These are phyloP conservation scores for Creontiades dilutus DNA, from an alignment of 2,888 invertebrate species.

Conservation along the genomic window DNA sequence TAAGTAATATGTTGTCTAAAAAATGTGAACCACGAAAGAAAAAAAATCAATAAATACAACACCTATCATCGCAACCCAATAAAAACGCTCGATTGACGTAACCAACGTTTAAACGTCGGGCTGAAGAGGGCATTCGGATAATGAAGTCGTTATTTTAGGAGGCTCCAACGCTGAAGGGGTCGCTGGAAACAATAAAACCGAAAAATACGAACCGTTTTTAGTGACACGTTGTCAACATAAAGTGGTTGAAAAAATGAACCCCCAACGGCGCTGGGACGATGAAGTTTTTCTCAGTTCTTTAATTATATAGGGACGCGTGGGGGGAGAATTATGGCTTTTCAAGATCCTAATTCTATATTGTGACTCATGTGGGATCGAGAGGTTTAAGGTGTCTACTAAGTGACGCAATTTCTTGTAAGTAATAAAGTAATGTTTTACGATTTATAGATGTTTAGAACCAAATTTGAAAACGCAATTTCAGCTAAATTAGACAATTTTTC, in stretches of 20 bases:
- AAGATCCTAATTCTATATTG: too few species aligned
- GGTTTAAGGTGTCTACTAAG: too few species aligned
- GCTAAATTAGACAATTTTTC: too few species aligned
- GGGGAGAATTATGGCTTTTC: background rate
- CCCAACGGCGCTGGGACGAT: background rate
- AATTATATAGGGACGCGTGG: background rate
- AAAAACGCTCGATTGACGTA: conserved; percentile 30
- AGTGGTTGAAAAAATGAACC: conserved; percentile 31
- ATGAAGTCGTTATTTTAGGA: conserved; percentile 38
- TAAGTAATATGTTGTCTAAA: too few species aligned
- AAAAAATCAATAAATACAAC: conserved; percentile 11
- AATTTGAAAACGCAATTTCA: too few species aligned
- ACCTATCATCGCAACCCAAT: background rate
- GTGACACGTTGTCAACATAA: conserved; percentile 35
- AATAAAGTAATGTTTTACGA: too few species aligned
- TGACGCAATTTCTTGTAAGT: too few species aligned
- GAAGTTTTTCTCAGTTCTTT: conserved; percentile 7
- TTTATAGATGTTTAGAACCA: too few species aligned
- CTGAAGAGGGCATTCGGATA: background rate
- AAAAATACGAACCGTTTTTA: conserved; percentile 32
- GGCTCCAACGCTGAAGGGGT: background rate
- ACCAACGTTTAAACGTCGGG: background rate
- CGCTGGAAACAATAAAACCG: conserved; percentile 19
- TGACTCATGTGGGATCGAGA: too few species aligned
- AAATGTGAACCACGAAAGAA: background rate